Percentiles rank a stretch among this genome's conserved stretches.
Conservation (phyloP, 2,888 invertebrate genomes). For the Melieria picta region DNA sequence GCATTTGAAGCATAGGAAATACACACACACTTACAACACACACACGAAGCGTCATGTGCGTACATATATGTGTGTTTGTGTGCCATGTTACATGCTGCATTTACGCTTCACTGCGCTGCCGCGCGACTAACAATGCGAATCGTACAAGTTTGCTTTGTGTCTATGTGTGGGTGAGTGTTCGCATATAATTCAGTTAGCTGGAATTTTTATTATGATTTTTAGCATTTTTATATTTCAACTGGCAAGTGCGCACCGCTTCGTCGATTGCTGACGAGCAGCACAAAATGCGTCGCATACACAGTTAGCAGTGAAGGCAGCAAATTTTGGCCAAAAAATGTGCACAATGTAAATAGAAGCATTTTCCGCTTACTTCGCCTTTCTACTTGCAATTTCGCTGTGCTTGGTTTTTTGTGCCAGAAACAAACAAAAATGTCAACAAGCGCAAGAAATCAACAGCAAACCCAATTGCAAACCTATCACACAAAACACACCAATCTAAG, state of each 20-base stretch:
- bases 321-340: too few relatives aligned
- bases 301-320: too few relatives aligned
- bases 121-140: background rate
- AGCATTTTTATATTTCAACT: background rate
- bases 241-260: too few relatives aligned
- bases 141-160: too few relatives aligned
- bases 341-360: background rate
- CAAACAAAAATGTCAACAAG: background rate
- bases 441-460: background rate
- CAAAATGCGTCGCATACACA: too few relatives aligned
- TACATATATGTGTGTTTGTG: background rate
- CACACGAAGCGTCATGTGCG: too few relatives aligned
- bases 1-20: background rate
- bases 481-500: background rate
- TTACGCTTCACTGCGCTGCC: constrained; percentile 1
- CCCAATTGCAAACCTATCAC: too few relatives aligned
- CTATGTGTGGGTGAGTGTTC: too few relatives aligned
- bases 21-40: too few relatives aligned
- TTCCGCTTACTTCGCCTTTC: background rate
- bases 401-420: background rate
- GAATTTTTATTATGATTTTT: constrained; percentile 12
- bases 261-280: too few relatives aligned
- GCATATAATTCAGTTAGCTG: background rate
- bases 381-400: background rate
- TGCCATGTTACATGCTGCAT: background rate